Evolutionary conservation across 2,888 invertebrate genomes (phyloP).

Genomic region (Zele albiditarsus): DNA sequence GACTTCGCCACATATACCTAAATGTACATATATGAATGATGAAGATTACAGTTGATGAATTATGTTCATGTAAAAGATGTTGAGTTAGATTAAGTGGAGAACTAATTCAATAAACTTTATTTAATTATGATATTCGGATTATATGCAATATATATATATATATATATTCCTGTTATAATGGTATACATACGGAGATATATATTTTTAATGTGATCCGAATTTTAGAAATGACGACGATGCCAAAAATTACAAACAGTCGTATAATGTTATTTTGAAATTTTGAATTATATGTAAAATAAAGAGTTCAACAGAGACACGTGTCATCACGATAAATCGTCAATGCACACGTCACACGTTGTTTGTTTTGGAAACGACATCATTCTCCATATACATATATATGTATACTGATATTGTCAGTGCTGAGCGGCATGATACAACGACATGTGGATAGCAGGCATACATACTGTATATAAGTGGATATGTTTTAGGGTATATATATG

Average conservation of each 20-base stretch:
- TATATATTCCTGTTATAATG: too few species aligned
- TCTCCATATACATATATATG: conserved; percentile 2
- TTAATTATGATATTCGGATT: too few species aligned
- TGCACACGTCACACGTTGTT: conserved; percentile 65
- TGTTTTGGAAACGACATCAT: conserved; percentile 62
- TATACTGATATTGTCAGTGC: conserved; percentile 47
- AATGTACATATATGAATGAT: too few species aligned
- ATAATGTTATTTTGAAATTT: conserved; percentile 17
- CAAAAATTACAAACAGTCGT: conserved; percentile 1
- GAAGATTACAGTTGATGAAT: too few species aligned
- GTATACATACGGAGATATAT: neutral
- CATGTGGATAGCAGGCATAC: conserved; percentile 38
- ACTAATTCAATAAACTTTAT: too few species aligned
- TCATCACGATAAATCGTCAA: conserved; percentile 71
- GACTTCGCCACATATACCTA: too few species aligned
- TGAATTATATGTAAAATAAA: conserved; percentile 9
- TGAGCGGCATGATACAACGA: conserved; percentile 51
- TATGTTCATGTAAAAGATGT: too few species aligned
- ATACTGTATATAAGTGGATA: neutral
- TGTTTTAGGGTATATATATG: neutral
- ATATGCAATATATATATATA: too few species aligned
- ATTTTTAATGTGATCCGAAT: neutral
- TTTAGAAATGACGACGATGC: neutral
- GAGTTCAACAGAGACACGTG: conserved; percentile 61
- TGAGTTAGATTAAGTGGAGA: too few species aligned